phyloP scores from a whole-genome alignment of 2,888 invertebrate species.

The Heliothis peltigera region DNA sequence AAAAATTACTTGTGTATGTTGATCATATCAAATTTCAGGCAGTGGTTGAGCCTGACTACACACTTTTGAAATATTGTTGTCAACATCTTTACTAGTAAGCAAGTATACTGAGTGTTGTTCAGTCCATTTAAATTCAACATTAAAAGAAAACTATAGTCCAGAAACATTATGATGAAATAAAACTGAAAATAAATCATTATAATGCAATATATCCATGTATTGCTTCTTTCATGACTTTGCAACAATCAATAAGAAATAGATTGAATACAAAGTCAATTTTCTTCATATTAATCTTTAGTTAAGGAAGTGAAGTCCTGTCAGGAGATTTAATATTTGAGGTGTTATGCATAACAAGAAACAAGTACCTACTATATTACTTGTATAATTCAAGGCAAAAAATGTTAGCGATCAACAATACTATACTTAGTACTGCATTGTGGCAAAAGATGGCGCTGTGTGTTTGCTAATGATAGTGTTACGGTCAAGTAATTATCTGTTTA shows the following conservation, averaged over 20 bases:
- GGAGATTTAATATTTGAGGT: not conserved
- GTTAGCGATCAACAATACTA: slow-evolving; percentile 52
- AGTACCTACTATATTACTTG: not conserved
- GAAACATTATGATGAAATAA: slow-evolving; percentile 4
- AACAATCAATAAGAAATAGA: slow-evolving; percentile 18
- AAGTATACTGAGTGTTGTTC: not conserved
- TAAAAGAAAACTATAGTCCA: not conserved
- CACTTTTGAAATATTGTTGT: slow-evolving; percentile 16
- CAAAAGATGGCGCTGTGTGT: slow-evolving; percentile 76
- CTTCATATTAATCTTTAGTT: not conserved
- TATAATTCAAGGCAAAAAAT: slow-evolving; percentile 61
- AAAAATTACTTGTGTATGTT: slow-evolving; percentile 15
- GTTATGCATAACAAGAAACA: slow-evolving; percentile 1
- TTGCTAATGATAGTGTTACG: slow-evolving; percentile 49
- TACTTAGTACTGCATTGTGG: slow-evolving; percentile 58
- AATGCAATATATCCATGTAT: slow-evolving; percentile 35
- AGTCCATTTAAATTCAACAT: too few species aligned
- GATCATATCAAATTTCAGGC: slow-evolving; percentile 46
- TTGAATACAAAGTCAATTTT: slow-evolving; percentile 8
- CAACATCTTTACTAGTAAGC: slow-evolving; percentile 15
- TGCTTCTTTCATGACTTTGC: slow-evolving; percentile 12
- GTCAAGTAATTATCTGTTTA: slow-evolving; percentile 43
- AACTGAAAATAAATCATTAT: slow-evolving; percentile 11
- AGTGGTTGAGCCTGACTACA: slow-evolving; percentile 4
- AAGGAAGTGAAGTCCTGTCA: not conserved